phyloP scores from a whole-genome alignment of 2,113 vertebrate genomes.

The Stigmatopora nigra region DNA sequence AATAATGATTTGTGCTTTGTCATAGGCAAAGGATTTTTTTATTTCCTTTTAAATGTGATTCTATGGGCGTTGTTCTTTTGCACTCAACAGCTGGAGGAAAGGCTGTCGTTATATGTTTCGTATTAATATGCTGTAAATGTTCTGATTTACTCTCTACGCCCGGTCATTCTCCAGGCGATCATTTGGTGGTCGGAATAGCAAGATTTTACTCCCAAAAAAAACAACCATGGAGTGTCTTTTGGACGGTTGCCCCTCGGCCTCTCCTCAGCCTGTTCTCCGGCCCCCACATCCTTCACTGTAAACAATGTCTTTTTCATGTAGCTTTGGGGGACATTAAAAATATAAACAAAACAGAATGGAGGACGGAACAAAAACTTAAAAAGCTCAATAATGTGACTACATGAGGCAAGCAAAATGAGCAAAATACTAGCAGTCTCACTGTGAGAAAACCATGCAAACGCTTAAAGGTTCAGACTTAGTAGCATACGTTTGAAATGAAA shows the following conservation, averaged over 20 bases:
- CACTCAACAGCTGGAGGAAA: conserved; percentile 35
- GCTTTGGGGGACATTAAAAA: conserved; percentile 42
- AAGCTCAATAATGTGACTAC: conserved; percentile 29
- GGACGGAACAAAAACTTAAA: conserved; percentile 27
- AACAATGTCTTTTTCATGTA: conserved; percentile 58
- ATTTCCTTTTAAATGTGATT: conserved; percentile 40
- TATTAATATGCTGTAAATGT: conserved; percentile 32
- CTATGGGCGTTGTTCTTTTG: conserved; percentile 44
- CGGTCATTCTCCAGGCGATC: conserved; percentile 33
- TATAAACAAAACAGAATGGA: conserved; percentile 7
- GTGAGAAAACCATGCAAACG: conserved; percentile 29
- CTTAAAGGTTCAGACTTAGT: conserved; percentile 17
- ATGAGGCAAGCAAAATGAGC: conserved; percentile 19
- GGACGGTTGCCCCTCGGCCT: conserved; percentile 43
- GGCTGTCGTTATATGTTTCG: conserved; percentile 24
- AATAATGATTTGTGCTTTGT: conserved; percentile 9
- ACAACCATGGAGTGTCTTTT: conserved; percentile 58
- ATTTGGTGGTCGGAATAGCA: conserved; percentile 45
- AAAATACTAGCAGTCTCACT: conserved; percentile 18
- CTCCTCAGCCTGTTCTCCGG: conserved; percentile 35
- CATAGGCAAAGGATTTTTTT: conserved; percentile 39
- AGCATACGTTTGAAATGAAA: conserved; percentile 31
- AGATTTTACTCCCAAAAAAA: conserved; percentile 58
- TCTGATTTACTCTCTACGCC: conserved; percentile 32
- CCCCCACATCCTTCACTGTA: conserved; percentile 48